These are phyloP conservation scores for Macrochelys suwanniensis DNA, from an alignment of 2,797 vertebrate species.

Conservation along the genomic window DNA sequence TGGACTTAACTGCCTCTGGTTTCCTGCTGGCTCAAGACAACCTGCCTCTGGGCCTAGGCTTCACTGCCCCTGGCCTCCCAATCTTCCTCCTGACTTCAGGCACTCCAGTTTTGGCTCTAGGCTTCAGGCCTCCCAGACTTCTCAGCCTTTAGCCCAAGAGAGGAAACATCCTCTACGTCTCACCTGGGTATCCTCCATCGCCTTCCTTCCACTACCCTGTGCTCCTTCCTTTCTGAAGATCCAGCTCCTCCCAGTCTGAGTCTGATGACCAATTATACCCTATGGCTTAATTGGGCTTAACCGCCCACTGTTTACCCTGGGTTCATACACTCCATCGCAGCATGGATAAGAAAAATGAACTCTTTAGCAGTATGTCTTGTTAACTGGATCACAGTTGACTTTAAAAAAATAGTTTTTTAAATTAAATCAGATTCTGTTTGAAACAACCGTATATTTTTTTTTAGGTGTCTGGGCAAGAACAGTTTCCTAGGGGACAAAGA, in stretches of 20 bases:
- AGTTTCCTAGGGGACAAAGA: conserved; percentile 86
- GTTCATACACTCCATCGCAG: neutral
- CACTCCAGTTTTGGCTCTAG: neutral
- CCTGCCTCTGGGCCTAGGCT: neutral
- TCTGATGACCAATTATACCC: neutral
- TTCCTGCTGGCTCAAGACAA: neutral
- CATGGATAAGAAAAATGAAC: neutral
- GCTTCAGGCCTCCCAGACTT: neutral
- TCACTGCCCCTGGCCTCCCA: neutral
- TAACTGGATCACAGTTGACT: neutral
- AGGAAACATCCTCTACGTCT: neutral
- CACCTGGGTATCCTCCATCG: neutral
- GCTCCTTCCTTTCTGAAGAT: neutral
- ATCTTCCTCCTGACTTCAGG: neutral
- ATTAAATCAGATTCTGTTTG: neutral
- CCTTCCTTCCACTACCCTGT: neutral
- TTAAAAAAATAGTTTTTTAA: neutral
- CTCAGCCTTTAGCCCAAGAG: neutral
- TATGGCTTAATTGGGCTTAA: neutral
- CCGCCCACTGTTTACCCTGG: neutral
- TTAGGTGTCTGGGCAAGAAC: conserved; percentile 96
- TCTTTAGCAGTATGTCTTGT: neutral
- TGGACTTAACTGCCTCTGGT: neutral
- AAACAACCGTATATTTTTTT: neutral
- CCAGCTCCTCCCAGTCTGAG: neutral